Evolutionary conservation across 2,888 invertebrate genomes (phyloP), one percentile per base, ranked within the genome.

Genomic region (Holacanthella duospinosa): DNA sequence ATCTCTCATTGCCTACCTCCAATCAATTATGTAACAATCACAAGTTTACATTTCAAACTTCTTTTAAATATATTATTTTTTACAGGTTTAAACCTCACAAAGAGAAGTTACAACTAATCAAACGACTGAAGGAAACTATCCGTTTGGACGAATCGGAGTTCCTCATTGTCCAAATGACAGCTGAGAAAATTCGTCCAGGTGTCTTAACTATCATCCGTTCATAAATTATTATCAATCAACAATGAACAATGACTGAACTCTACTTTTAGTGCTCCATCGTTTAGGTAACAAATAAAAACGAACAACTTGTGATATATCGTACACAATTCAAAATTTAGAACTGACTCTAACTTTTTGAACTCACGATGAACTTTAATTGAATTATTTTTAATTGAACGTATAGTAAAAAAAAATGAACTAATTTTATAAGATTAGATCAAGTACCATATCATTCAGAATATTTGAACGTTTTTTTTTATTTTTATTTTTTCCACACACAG

Each of bases 151-250:
- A 65, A 6, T 54, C 64, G 1, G 72, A 73, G 55, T 73, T 68
- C 64, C 43, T 66, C 2, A 69, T 71, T 26, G 64, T 73, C n/a
- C 72, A 71, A 67, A 66, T 68, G 2, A 66, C 70, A 24, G 72
- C 72, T n/a, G 71, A 73, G 43, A 71, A 70, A 68, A 69, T 73
- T 54, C 65, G 70, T 56, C 70, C 72, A 28, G 72, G 72, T 28
- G 61, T 71, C 25, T 59, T 70, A 48, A 48, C 64, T 25, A 60
- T 64, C n/a, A 59, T 70, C 16, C 65, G 63, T 25, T 59, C 63
- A 12, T 55, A 55, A 55, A 4, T 36, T 12, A n/a, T n/a, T n/a
- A n/a, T n/a, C n/a, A n/a, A n/a, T n/a, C n/a, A n/a, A n/a, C n/a
- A n/a, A n/a, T n/a, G n/a, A n/a, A n/a, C n/a, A n/a, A n/a, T n/a